Evolutionary conservation across 2,888 invertebrate species (phyloP), one percentile per base, ranked within the genome.

Genomic region (Fragum whitleyi): DNA sequence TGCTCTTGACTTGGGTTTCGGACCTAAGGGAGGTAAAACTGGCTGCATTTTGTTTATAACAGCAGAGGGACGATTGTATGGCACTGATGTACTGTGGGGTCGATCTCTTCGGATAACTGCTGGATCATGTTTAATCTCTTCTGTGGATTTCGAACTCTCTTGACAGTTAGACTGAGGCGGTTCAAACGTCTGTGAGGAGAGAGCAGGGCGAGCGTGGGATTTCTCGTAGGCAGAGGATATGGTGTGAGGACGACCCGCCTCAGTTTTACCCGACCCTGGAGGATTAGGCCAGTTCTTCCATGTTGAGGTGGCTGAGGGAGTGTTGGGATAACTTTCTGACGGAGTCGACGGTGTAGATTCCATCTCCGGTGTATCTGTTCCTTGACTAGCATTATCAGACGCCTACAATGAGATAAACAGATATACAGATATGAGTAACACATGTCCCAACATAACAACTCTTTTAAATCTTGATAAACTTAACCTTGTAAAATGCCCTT

Each of bases 211-310:
- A 85, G 96, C 96, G 94, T 96, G 96, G 36, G 88, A 87, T 91
- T 97, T 96, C 94, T 97, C 97, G 92, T 98, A 98, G 11, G 96
- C 97, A 85, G 97, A 96, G 6, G 98, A 98, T 91, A 98, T 98
- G 62, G 98, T 98, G 93, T 98, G 98, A 0, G 98, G 98, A 83
- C 98, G 95, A 86, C 97, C 97, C 23, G 81, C 86, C 26, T 94
- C 94, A 16, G 91, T 86, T 39, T 93, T 93, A 19, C 71, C 75
- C 1, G 71, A 68, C 39, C 74, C 85, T 5, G 92, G 91, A 39
- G 89, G 88, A 74, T 91, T 92, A 11, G 92, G 92, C 92, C 92
- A 92, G 85, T 92, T 93, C 51, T 91, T 90, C 92, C 93, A 93
- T 14, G 92, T 92, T 53, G 93, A 92, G 47, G 86, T 94, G 75